Conservation (phyloP, 2,888 invertebrate species). For the Ectobius pallidus region DNA sequence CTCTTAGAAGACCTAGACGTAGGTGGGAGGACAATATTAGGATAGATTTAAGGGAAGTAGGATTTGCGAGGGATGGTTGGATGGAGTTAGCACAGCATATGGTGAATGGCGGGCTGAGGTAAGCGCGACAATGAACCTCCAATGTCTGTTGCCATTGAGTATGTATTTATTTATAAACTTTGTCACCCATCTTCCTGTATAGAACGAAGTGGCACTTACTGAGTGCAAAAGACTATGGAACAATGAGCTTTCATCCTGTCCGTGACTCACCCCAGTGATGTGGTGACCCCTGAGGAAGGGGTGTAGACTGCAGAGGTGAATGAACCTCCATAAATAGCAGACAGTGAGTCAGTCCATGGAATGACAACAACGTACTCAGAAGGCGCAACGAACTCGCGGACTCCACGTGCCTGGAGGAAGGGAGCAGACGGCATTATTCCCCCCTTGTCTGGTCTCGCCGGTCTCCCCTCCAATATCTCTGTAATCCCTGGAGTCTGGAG, state of each 20-base stretch:
- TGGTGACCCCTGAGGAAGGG: not conserved
- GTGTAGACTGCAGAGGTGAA: not conserved
- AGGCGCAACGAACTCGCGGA: not conserved
- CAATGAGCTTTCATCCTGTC: not conserved
- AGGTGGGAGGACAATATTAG: too few species aligned
- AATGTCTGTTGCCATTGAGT: not conserved
- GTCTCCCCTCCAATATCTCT: not conserved
- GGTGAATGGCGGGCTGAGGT: too few species aligned
- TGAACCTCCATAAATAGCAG: constrained; percentile 13
- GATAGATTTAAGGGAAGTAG: too few species aligned
- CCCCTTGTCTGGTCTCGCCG: constrained; percentile 8
- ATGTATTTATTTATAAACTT: not conserved
- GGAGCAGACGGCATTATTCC: not conserved
- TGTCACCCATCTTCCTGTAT: not conserved
- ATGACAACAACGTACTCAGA: not conserved
- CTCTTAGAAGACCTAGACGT: too few species aligned
- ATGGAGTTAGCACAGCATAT: too few species aligned
- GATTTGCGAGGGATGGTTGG: too few species aligned
- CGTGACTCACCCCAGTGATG: not conserved
- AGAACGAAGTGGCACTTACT: not conserved
- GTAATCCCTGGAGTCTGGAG: constrained; percentile 1
- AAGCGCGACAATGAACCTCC: too few species aligned
- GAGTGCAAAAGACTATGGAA: too few species aligned
- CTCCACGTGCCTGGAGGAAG: not conserved
- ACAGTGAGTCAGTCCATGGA: not conserved